These are phyloP conservation scores for Danio tinwini DNA, from an alignment of 2,797 vertebrate species.

Conservation along the genomic window DNA sequence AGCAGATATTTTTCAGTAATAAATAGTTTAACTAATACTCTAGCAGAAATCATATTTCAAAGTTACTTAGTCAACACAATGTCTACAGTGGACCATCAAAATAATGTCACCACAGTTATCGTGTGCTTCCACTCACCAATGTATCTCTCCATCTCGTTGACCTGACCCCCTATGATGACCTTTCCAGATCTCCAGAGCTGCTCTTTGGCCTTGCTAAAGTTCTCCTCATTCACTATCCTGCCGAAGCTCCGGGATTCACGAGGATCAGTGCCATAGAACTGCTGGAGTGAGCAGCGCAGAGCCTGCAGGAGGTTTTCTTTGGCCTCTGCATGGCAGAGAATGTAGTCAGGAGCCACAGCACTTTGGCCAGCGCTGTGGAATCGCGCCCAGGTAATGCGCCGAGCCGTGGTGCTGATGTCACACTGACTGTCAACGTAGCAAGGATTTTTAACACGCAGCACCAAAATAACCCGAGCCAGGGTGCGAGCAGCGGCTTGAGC, in stretches of 20 bases:
- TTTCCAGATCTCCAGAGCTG: constrained; percentile 77
- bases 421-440: constrained; percentile 80
- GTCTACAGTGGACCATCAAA: too few relatives aligned
- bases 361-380: constrained; percentile 82
- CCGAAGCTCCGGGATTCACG: constrained; percentile 77
- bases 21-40: too few relatives aligned
- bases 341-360: constrained; percentile 76
- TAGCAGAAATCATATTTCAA: too few relatives aligned
- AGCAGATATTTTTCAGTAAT: too few relatives aligned
- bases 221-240: constrained; percentile 69
- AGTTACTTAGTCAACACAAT: too few relatives aligned
- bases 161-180: constrained; percentile 77
- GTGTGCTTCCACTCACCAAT: constrained; percentile 70
- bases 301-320: constrained; percentile 70
- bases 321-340: constrained; percentile 74
- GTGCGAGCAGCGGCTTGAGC: constrained; percentile 60
- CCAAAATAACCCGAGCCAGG: constrained; percentile 63
- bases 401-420: constrained; percentile 70
- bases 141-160: constrained; percentile 78
- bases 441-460: constrained; percentile 79
- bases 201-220: constrained; percentile 72
- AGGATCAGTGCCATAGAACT: constrained; percentile 77
- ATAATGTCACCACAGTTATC: neutral
- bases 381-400: constrained; percentile 78
- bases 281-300: constrained; percentile 71